Base-by-base conservation (phyloP, 2,113 vertebrate species). In the Passer domesticus region DNA sequence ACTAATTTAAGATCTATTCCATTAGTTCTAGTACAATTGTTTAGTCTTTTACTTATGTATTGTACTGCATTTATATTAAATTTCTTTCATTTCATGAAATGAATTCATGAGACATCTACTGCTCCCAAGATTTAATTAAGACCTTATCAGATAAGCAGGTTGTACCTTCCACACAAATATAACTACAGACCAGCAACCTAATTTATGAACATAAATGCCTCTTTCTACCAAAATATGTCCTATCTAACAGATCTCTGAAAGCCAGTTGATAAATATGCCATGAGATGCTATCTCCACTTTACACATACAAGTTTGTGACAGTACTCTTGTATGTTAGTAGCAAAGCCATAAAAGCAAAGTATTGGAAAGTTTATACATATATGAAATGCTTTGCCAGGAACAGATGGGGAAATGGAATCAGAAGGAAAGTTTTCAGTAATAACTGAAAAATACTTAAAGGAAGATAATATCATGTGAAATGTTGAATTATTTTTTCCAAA, bases 121-220 rank as follows among this genome's bases (percentile, higher is more conserved):
- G 27, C 47, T 89, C 27, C 52, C 27, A 70, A 60, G 73, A 81
- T 86, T 92, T 90, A 81, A 90, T 92, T 91, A 90, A 90, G 80
- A 92, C 76, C 31, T 6, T 9, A 94, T 81, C 86, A 92, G 73
- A 89, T 56, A 94, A 92, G 73, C 64, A 67, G 15, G 10, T 39
- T 84, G 33, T 22, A 81, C 52, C 31, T 83, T 90, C 60, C 60
- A 75, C 64, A 67, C 19, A 94, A 84, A 60, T 74, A 31, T 37
- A 81, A 63, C 89, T 70, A 64, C 55, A 84, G 52, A 78, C 53
- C 76, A 92, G 64, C 50, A 75, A 78, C 35, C 27, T 68, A 47
- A 92, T 83, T 80, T 80, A 41, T 49, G 23, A 84, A 66, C 67
- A 86, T 53, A 89, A 91, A 89, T 80, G 15, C n/a, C 6, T 89